These are phyloP conservation scores for Trissolcus basalis DNA, from an alignment of 1,140 invertebrate species.

Conservation along the genomic window DNA sequence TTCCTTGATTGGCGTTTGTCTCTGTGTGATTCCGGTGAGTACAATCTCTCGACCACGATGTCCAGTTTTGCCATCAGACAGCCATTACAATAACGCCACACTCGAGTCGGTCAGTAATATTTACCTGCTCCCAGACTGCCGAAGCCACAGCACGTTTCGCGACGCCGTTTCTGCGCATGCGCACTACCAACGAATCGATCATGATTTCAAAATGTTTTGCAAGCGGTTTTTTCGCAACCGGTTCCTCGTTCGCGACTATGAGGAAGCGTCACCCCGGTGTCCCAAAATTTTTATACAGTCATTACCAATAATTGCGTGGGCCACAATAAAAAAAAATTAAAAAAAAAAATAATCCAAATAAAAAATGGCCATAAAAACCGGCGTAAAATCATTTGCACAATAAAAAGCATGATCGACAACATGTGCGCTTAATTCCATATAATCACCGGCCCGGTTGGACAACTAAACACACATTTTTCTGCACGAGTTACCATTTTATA, in stretches of 20 bases:
- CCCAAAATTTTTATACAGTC: not conserved
- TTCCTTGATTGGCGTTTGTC: not conserved
- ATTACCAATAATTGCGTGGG: not conserved
- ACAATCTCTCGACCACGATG: constrained; percentile 29
- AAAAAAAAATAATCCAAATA: not conserved
- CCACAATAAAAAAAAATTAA: too few relatives aligned
- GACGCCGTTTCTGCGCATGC: too few relatives aligned
- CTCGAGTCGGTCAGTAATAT: too few relatives aligned
- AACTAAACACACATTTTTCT: not conserved
- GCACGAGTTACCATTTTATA: constrained; percentile 1
- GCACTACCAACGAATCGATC: too few relatives aligned
- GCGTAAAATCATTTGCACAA: not conserved
- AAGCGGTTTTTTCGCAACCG: too few relatives aligned
- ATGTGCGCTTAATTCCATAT: constrained; percentile 9
- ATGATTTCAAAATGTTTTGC: too few relatives aligned
- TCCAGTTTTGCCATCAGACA: not conserved
- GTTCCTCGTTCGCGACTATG: too few relatives aligned
- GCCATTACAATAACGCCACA: too few relatives aligned
- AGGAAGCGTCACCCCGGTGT: too few relatives aligned
- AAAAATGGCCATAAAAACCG: too few relatives aligned
- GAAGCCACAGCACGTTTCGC: too few relatives aligned
- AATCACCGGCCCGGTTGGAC: not conserved
- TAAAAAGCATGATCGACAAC: not conserved
- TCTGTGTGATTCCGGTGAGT: constrained; percentile 40
- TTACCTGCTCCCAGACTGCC: too few relatives aligned